Base-by-base conservation (phyloP, 2,888 invertebrate species). In the Platycnemis pennipes region DNA sequence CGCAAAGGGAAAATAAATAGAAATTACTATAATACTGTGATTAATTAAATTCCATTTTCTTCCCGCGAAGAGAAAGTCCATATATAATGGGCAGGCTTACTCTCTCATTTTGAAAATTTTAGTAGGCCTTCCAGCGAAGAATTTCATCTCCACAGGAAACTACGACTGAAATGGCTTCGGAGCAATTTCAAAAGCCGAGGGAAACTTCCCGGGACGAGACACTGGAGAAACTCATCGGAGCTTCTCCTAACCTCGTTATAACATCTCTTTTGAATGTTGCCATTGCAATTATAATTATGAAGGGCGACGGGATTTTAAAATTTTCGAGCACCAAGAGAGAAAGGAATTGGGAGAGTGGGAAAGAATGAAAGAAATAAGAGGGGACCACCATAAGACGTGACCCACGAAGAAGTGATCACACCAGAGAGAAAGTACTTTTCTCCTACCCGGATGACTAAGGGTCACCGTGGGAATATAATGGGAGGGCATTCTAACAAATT, bases 91-190 rank as follows among this genome's bases (percentile, higher is more conserved):
- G 13, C 22, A 13, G 77, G 37, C 77, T 37, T 37, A 77, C 31
- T 77, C 37, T 77, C 77, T 37, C 77, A 37, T 37, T 77, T 37
- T 31, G 31, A 31, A 37, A 77, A 37, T 77, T 77, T 37, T 16
- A 37, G 37, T 37, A 37, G 31, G 37, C 37, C 77, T 77, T 77
- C 77, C 77, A 37, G 16, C 63, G 77, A 77, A 13, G 77, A 77
- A 77, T 77, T 77, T 37, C 77, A 77, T 77, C 77, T 77, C 77
- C 77, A 16, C 37, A 13, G 31, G 77, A 77, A 77, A 77, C 77
- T 37, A 77, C 77, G 77, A 77, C 77, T 37, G 77, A 77, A 77
- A 13, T 37, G 77, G 37, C 77, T 37, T 1, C 26, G 77, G 77
- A 77, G 77, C 77, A 37, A 77, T 77, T 8, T 77, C 37, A 26